phyloP scores from a whole-genome alignment of 2,888 invertebrate genomes.

The Mactromeris polynyma region DNA sequence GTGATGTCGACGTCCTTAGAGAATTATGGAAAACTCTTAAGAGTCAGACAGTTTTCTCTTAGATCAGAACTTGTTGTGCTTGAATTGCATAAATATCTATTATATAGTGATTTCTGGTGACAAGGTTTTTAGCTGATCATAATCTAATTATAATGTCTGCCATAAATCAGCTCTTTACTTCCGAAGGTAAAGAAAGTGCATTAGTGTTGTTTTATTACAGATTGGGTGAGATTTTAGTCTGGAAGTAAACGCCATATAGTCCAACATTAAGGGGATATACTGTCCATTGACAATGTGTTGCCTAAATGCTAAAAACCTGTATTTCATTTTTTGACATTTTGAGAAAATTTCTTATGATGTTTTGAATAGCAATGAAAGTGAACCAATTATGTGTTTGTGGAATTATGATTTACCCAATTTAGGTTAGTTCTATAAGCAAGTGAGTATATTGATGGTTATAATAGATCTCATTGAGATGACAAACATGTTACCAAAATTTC shows the following conservation, averaged over 20 bases:
- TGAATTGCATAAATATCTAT: constrained; percentile 2
- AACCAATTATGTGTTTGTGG: too few species aligned
- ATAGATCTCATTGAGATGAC: too few species aligned
- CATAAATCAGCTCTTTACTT: background rate
- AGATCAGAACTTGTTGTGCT: background rate
- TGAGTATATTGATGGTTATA: too few species aligned
- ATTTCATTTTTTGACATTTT: too few species aligned
- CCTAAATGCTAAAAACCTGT: too few species aligned
- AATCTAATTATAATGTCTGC: background rate
- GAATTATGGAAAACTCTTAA: background rate
- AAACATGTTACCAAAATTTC: too few species aligned
- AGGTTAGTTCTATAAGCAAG: too few species aligned
- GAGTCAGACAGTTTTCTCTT: background rate
- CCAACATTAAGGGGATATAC: too few species aligned
- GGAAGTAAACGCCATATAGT: background rate
- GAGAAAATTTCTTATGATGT: too few species aligned
- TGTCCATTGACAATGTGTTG: too few species aligned
- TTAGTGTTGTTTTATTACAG: background rate
- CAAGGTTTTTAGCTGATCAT: background rate
- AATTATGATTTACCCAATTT: too few species aligned
- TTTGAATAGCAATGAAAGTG: too few species aligned
- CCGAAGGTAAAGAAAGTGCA: background rate
- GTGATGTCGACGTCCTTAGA: background rate
- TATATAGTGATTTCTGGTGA: background rate
- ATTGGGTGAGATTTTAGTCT: background rate